A percentile compares a stretch with the other conserved stretches of the same genome.
Conservation (phyloP, 2,797 vertebrate species). For the Lophius americanus region DNA sequence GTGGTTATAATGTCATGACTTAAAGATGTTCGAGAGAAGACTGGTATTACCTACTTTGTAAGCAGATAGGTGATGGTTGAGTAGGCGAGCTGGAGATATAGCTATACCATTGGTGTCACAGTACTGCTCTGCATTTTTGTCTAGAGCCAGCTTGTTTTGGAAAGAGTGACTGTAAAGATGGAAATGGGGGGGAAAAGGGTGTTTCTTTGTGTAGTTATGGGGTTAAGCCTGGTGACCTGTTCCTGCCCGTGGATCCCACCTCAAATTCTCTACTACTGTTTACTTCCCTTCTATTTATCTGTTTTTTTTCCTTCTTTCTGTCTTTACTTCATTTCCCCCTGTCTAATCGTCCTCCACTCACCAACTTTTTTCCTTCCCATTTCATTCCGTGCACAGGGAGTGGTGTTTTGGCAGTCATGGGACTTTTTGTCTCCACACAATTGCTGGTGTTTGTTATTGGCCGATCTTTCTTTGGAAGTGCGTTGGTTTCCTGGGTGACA, state of each 20-base stretch:
- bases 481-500: constrained; percentile 83
- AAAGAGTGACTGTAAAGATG: too few relatives aligned
- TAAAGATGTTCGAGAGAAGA: too few relatives aligned
- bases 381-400: constrained; percentile 54
- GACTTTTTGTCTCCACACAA: constrained; percentile 84
- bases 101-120: constrained; percentile 23
- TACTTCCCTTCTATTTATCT: not conserved
- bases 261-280: not conserved
- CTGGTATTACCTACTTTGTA: too few relatives aligned
- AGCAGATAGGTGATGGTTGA: constrained; percentile 14
- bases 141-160: not conserved
- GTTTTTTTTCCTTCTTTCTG: constrained; percentile 7
- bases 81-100: constrained; percentile 16
- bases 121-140: constrained; percentile 21
- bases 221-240: constrained; percentile 21
- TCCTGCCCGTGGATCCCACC: not conserved
- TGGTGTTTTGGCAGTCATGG: constrained; percentile 80
- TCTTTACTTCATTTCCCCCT: not conserved
- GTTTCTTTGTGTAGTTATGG: constrained; percentile 1
- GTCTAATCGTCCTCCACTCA: constrained; percentile 19
- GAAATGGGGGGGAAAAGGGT: too few relatives aligned
- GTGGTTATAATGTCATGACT: too few relatives aligned
- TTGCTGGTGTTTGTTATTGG: constrained; percentile 83
- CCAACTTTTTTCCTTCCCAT: constrained; percentile 16
- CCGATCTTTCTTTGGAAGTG: constrained; percentile 81